Conservation (phyloP, 2,888 invertebrate species). For the Pseudococcus jackbeardsleyi region DNA sequence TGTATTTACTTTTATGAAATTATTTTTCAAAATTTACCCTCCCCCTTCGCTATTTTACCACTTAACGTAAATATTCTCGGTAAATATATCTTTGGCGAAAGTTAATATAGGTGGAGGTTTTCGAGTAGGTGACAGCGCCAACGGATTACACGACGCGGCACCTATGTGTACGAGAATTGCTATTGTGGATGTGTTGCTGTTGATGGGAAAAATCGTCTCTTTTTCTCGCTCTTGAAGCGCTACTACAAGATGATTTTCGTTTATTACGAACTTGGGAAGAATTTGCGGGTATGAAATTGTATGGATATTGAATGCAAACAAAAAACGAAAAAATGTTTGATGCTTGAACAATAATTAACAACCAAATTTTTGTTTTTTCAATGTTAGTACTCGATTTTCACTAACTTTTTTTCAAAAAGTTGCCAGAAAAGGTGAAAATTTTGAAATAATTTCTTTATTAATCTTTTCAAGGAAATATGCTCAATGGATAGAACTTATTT, state of each 20-base stretch:
- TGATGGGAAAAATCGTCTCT: not conserved
- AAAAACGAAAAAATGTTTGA: too few relatives aligned
- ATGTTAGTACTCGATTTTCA: too few relatives aligned
- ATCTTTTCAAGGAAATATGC: too few relatives aligned
- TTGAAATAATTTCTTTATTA: too few relatives aligned
- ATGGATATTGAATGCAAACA: not conserved
- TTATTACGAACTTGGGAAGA: not conserved
- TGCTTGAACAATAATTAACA: too few relatives aligned
- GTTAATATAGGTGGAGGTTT: slow-evolving; percentile 29
- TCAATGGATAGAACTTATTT: too few relatives aligned
- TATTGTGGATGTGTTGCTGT: not conserved
- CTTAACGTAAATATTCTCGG: slow-evolving; percentile 21
- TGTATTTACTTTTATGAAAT: slow-evolving; percentile 55
- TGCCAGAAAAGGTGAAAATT: too few relatives aligned
- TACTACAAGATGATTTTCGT: not conserved
- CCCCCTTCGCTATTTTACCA: not conserved
- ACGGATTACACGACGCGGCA: not conserved
- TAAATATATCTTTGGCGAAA: slow-evolving; percentile 44
- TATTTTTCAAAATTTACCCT: slow-evolving; percentile 46
- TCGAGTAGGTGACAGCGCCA: slow-evolving; percentile 37
- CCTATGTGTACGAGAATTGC: not conserved
- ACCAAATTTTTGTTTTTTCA: too few relatives aligned
- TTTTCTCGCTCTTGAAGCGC: not conserved
- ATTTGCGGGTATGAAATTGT: not conserved
- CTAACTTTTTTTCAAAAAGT: too few relatives aligned